Evolutionary conservation across 2,888 invertebrate genomes (phyloP).

Genomic region (Archips crataeganus): DNA sequence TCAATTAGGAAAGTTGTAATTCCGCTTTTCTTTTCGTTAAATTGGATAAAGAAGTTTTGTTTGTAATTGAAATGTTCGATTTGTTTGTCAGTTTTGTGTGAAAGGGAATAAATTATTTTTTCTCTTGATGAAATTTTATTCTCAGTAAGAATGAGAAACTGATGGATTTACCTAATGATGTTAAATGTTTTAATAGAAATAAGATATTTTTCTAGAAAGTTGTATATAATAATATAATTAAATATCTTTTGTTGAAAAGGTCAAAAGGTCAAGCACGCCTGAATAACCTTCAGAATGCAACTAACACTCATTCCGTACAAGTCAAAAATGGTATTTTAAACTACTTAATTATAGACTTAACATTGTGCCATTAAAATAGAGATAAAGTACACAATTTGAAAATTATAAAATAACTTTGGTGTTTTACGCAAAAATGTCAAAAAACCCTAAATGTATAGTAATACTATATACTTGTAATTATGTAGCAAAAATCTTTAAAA

Average conservation of each 20-base stretch:
- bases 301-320: neutral
- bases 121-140: neutral
- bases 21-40: neutral
- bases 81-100: neutral
- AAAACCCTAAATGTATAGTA: slow-evolving; percentile 32
- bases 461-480: slow-evolving; percentile 43
- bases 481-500: slow-evolving; percentile 64
- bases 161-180: neutral
- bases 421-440: neutral
- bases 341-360: slow-evolving; percentile 16
- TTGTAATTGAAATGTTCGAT: slow-evolving; percentile 5
- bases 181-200: neutral
- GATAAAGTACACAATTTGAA: slow-evolving; percentile 1
- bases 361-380: slow-evolving; percentile 18
- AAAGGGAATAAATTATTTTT: neutral
- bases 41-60: neutral
- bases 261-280: neutral
- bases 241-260: neutral
- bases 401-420: neutral
- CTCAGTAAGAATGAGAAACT: neutral
- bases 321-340: neutral
- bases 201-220: neutral
- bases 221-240: neutral
- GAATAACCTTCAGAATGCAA: neutral
- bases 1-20: slow-evolving; percentile 2